Evolutionary conservation across 2,888 invertebrate species (phyloP).

Genomic region (Halictus ligatus): DNA sequence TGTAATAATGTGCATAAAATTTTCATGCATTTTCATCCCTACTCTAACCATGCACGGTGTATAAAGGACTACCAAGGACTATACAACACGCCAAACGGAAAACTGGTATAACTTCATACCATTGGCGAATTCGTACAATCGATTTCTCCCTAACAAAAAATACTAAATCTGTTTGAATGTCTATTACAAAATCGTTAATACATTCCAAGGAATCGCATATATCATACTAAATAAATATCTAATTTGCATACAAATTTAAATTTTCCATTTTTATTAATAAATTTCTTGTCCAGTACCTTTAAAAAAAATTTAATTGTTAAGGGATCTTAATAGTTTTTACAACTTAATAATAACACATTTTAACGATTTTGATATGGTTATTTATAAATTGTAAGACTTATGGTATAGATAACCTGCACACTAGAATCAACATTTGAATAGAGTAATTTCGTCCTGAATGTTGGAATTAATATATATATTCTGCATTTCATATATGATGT

Average conservation of each 20-base stretch:
- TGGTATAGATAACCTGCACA: background rate
- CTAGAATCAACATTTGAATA: constrained; percentile 9
- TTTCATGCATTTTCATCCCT: constrained; percentile 39
- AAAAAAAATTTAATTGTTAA: background rate
- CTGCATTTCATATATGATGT: background rate
- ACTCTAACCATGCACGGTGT: constrained; percentile 35
- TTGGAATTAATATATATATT: background rate
- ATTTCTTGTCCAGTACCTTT: background rate
- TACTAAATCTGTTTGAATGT: constrained; percentile 11
- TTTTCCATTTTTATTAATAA: background rate
- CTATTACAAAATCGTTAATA: background rate
- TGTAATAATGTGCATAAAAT: constrained; percentile 30
- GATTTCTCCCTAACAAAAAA: constrained; percentile 33
- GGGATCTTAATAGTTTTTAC: constrained; percentile 14
- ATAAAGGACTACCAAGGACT: constrained; percentile 18
- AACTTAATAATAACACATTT: background rate
- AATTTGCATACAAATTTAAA: background rate
- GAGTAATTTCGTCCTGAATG: background rate
- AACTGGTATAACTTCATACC: constrained; percentile 23
- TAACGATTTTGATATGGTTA: background rate
- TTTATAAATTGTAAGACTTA: background rate
- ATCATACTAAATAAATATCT: too few relatives aligned
- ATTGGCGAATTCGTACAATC: constrained; percentile 31
- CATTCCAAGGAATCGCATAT: background rate
- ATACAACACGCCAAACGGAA: constrained; percentile 28